These are phyloP conservation scores for Ascaphus truei DNA, from an alignment of 2,113 vertebrate genomes.

Conservation along the genomic window DNA sequence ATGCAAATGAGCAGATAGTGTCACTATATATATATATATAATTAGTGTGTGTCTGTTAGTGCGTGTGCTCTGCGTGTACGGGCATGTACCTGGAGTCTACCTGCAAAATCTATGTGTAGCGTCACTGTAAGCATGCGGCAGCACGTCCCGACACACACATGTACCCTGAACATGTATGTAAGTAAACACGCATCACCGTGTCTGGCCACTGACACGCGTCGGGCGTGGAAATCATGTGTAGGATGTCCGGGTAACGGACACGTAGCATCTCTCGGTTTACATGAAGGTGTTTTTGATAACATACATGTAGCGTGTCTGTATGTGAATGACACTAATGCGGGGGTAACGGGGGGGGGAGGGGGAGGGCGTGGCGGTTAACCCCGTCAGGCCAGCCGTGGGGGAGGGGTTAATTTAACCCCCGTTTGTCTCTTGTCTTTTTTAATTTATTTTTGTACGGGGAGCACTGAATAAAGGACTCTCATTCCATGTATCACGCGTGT, in stretches of 20 bases:
- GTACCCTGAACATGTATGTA: conserved; percentile 9
- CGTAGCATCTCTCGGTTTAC: conserved; percentile 8
- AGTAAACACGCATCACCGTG: no score
- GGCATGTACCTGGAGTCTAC: conserved; percentile 8
- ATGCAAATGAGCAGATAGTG: no score
- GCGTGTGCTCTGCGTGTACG: neutral
- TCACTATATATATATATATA: no score
- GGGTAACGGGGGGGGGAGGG: neutral
- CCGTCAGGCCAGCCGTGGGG: no score
- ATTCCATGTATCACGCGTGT: conserved; percentile 59
- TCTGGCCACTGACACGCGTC: conserved; percentile 4
- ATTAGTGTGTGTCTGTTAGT: no score
- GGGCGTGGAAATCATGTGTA: conserved; percentile 1
- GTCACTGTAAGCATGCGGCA: no score
- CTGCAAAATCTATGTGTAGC: neutral
- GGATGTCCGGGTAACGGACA: neutral
- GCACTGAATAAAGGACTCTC: conserved; percentile 97
- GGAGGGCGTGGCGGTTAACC: no score
- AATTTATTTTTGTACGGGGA: conserved; percentile 99
- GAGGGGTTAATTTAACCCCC: conserved; percentile 73
- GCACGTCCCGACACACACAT: no score
- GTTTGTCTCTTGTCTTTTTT: conserved; percentile 84
- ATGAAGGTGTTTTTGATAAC: conserved; percentile 17
- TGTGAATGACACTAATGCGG: conserved; percentile 54
- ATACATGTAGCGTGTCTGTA: conserved; percentile 72